These are phyloP conservation scores for Lethrus apterus DNA, from an alignment of 1,140 invertebrate genomes.

Conservation along the genomic window DNA sequence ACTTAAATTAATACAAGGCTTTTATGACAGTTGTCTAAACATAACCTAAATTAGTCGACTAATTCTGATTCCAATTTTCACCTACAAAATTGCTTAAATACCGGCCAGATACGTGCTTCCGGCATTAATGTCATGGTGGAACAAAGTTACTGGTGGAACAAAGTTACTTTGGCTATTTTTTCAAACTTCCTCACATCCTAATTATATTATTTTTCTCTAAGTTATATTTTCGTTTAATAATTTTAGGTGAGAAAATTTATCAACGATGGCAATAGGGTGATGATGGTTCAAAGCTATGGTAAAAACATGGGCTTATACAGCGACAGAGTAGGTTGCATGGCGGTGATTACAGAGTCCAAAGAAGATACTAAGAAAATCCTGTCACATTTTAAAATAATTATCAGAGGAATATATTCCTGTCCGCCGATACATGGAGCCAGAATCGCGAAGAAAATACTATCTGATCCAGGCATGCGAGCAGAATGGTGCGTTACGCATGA, in stretches of 20 bases:
- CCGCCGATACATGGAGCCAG: conserved; percentile 94
- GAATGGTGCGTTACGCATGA: conserved; percentile 60
- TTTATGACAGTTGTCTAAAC: too few species aligned
- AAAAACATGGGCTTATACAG: conserved; percentile 95
- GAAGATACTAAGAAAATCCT: conserved; percentile 79
- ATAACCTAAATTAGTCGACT: too few species aligned
- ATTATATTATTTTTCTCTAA: too few species aligned
- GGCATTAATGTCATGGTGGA: too few species aligned
- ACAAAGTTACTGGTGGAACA: too few species aligned
- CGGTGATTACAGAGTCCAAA: conserved; percentile 64
- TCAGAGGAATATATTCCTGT: conserved; percentile 95
- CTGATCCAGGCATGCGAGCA: conserved; percentile 57
- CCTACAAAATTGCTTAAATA: too few species aligned
- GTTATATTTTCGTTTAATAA: too few species aligned
- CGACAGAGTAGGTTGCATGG: conserved; percentile 88
- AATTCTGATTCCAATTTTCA: too few species aligned
- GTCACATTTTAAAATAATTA: conserved; percentile 94
- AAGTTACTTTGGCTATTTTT: too few species aligned
- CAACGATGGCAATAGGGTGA: conserved; percentile 84
- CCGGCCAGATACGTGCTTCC: too few species aligned
- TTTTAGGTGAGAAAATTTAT: conserved; percentile 30
- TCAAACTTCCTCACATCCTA: too few species aligned
- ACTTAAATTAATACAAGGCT: too few species aligned
- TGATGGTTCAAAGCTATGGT: conserved; percentile 91
- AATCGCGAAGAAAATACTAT: conserved; percentile 79